Conservation (phyloP, 2,797 vertebrate genomes). For the Enteromius treurensis region DNA sequence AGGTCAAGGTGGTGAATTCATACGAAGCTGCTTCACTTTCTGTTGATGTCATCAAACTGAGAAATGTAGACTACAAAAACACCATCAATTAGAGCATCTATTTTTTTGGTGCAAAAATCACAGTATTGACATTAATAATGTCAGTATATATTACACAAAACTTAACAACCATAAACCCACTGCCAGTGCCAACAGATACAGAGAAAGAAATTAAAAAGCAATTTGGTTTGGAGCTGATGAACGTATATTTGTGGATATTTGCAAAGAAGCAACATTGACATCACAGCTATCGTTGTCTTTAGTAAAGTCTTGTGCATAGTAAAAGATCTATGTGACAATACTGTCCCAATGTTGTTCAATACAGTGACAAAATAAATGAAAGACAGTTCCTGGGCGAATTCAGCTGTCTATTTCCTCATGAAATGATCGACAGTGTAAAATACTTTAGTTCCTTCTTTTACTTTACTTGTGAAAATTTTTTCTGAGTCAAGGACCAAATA, state of each 20-base stretch:
- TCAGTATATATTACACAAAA: background rate
- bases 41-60: conserved; percentile 97
- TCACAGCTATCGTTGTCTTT: background rate
- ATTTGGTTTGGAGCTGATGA: background rate
- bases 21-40: conserved; percentile 96
- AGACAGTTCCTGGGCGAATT: background rate
- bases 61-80: conserved; percentile 89
- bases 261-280: background rate
- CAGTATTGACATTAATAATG: background rate
- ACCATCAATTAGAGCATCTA: background rate
- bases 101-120: background rate
- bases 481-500: background rate
- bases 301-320: background rate
- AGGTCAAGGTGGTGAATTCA: conserved; percentile 97
- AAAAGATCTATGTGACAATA: background rate
- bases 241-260: background rate
- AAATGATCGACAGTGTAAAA: background rate
- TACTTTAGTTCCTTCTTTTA: background rate
- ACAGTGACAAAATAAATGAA: background rate
- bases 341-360: background rate
- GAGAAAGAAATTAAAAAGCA: background rate
- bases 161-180: background rate
- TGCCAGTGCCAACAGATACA: background rate
- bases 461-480: background rate
- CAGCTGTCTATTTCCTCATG: background rate